Evolutionary conservation across 1,140 invertebrate genomes (phyloP).

Genomic region (Camponotus floridanus): DNA sequence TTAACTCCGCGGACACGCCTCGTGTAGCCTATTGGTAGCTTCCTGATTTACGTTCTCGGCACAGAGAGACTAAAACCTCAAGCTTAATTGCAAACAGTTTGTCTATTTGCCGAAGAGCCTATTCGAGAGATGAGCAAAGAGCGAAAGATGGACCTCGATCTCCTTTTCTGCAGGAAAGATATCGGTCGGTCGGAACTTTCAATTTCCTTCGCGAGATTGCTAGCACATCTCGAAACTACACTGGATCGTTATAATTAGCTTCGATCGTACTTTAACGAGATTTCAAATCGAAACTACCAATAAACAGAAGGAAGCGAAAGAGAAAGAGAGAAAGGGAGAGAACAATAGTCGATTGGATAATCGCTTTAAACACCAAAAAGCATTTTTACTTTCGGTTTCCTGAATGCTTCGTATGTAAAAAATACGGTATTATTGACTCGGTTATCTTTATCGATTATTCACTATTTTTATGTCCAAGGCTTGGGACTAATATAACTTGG

Average conservation of each 20-base stretch:
- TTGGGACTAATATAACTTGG: no score
- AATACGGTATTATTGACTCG: background rate
- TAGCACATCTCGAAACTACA: background rate
- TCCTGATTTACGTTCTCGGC: conserved; percentile 25
- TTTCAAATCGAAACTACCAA: background rate
- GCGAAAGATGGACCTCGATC: background rate
- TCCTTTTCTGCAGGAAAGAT: background rate
- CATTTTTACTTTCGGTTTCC: background rate
- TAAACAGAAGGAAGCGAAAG: background rate
- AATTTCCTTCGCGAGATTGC: conserved; percentile 29
- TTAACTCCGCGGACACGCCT: conserved; percentile 11
- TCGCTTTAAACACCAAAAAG: background rate
- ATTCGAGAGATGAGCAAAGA: background rate
- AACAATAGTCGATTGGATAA: background rate
- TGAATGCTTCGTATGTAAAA: background rate
- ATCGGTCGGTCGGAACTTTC: background rate
- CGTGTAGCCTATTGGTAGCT: background rate
- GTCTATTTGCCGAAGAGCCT: background rate
- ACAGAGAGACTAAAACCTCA: conserved; percentile 11
- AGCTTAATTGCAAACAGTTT: conserved; percentile 34
- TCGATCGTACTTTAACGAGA: conserved; percentile 29
- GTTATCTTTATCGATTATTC: background rate
- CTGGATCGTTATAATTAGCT: conserved; percentile 16
- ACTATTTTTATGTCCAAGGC: no score
- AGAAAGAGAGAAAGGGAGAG: background rate